Conservation (phyloP, 2,113 vertebrate genomes). For the Crotalus viridis region DNA sequence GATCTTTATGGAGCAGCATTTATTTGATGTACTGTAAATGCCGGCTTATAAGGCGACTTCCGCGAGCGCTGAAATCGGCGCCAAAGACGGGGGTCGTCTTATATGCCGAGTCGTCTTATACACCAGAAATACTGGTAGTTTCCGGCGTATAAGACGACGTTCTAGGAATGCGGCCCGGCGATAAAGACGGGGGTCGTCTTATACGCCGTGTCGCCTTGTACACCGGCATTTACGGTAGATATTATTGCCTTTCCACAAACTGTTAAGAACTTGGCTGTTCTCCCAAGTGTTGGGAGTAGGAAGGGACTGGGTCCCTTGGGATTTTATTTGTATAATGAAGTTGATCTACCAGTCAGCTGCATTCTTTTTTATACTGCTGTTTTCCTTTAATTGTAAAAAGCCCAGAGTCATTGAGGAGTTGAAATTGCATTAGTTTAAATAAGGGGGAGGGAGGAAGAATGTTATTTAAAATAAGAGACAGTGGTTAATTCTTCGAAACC, state of each 20-base stretch:
- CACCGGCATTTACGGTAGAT: background rate
- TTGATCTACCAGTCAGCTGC: background rate
- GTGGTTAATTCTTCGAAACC: background rate
- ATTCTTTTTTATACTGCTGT: background rate
- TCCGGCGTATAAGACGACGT: no score
- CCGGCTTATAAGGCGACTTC: no score
- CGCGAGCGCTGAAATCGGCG: no score
- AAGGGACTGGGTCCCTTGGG: background rate
- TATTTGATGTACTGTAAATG: background rate
- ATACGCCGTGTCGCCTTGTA: no score
- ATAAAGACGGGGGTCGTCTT: no score
- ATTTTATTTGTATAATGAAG: background rate
- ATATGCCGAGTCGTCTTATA: no score
- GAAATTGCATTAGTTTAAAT: background rate
- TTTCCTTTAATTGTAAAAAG: background rate
- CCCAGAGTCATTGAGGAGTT: background rate
- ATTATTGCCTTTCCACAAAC: background rate
- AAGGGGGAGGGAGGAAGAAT: background rate
- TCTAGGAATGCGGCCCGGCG: no score
- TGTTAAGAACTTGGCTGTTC: background rate
- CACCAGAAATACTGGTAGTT: no score
- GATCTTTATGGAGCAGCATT: background rate
- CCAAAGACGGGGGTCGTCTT: no score
- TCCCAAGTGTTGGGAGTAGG: background rate
- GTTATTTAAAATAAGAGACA: background rate